Percentiles rank a stretch among this genome's conserved stretches.
Conservation (phyloP, 2,113 vertebrate genomes). For the Morone saxatilis region DNA sequence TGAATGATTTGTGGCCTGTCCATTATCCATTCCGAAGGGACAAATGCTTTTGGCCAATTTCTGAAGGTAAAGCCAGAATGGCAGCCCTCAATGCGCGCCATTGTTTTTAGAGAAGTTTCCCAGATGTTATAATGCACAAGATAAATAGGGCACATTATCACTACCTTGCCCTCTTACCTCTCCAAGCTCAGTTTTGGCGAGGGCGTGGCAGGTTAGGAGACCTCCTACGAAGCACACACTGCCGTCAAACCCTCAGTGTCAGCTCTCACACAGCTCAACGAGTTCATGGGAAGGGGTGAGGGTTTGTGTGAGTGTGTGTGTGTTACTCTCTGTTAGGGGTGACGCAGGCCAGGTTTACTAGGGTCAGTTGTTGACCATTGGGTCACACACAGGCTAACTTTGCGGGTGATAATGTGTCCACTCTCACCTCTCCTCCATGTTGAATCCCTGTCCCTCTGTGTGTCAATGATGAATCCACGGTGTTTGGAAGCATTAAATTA, state of each 20-base stretch:
- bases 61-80: constrained; percentile 85
- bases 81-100: constrained; percentile 75
- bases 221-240: constrained; percentile 69
- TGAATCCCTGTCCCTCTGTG: constrained; percentile 21
- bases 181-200: constrained; percentile 30
- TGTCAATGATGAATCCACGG: constrained; percentile 71
- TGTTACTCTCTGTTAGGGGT: constrained; percentile 15
- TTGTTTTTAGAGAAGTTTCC: constrained; percentile 87
- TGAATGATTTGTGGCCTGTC: constrained; percentile 93
- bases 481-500: constrained; percentile 79
- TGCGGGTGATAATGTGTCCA: constrained; percentile 42
- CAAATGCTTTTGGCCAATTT: constrained; percentile 87
- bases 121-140: constrained; percentile 86
- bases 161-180: constrained; percentile 75
- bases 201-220: constrained; percentile 68
- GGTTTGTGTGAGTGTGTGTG: constrained; percentile 31
- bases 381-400: constrained; percentile 66
- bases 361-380: constrained; percentile 69
- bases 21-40: constrained; percentile 86
- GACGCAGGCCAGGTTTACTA: constrained; percentile 65
- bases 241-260: constrained; percentile 11
- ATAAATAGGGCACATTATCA: constrained; percentile 82
- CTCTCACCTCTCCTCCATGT: constrained; percentile 43
- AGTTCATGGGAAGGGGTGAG: constrained; percentile 68
- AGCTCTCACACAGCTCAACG: constrained; percentile 43